These are phyloP conservation scores for Hafferia zeledoni DNA, from an alignment of 2,797 vertebrate species.

Conservation along the genomic window DNA sequence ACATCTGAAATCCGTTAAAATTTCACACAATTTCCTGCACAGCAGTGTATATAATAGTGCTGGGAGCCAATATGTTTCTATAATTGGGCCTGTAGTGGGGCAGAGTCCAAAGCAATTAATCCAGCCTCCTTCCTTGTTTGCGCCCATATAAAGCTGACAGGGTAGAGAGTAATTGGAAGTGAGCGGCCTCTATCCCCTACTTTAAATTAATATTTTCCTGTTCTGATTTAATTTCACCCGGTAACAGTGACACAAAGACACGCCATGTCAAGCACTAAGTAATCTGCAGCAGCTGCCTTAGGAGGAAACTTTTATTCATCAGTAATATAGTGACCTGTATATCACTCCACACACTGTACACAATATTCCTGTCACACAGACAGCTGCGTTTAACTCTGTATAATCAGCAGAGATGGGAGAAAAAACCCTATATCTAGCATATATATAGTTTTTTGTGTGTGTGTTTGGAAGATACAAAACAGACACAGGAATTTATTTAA, in stretches of 20 bases:
- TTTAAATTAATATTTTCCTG: constrained; percentile 98
- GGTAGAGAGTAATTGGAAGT: constrained; percentile 97
- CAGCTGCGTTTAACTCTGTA: constrained; percentile 60
- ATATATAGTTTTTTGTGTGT: background rate
- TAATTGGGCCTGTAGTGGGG: constrained; percentile 98
- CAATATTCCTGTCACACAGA: constrained; percentile 66
- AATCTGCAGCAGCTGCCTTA: constrained; percentile 80
- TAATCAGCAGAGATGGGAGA: constrained; percentile 22
- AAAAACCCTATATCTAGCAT: background rate
- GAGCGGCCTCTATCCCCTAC: constrained; percentile 91
- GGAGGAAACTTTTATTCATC: constrained; percentile 75
- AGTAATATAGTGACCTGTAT: constrained; percentile 75
- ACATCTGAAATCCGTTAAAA: constrained; percentile 90
- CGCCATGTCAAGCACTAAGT: constrained; percentile 83
- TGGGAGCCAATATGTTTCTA: constrained; percentile 97
- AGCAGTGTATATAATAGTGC: constrained; percentile 93
- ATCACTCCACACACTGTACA: constrained; percentile 62
- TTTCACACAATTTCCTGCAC: constrained; percentile 99
- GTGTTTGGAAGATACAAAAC: background rate
- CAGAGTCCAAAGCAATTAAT: constrained; percentile 99
- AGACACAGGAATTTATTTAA: constrained; percentile 35
- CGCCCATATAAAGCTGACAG: constrained; percentile 91
- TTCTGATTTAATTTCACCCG: constrained; percentile 86
- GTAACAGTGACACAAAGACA: constrained; percentile 84
- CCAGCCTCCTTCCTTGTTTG: constrained; percentile 96